Base-by-base conservation (phyloP, 2,888 invertebrate species). In the Ctena decussata region DNA sequence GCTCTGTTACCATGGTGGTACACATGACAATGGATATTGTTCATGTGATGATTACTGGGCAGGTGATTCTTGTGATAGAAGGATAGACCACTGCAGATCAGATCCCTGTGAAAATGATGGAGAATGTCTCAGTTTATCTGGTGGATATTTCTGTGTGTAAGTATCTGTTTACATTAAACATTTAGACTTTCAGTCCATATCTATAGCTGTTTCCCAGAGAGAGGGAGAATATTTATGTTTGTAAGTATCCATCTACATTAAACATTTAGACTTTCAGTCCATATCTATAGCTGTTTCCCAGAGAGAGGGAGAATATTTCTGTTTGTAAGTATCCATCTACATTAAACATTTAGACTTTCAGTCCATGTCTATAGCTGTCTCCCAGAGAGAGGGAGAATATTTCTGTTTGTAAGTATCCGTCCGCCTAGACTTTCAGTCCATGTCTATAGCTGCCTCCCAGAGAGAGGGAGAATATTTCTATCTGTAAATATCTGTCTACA, bases 1-100 rank as follows among this genome's bases (percentile, higher is more conserved):
- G 93, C 98, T 98, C 0, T 99, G 99, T 94, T 98, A 98, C 77
- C 98, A 98, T 77, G 98, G 98, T n/a, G 98, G 98, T 0, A 98
- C 97, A 1, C 99, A 92, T 72, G 87, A 91, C 39, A 30, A 44
- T 12, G 75, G 82, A 0, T 82, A 87, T 73, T 92, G 92, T 80
- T 75, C 46, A n/a, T 92, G 92, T 69, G 12, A 72, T 8, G 32
- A 39, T 0, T 91, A 92, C 12, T 92, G 91, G 91, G 78, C 32
- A 30, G 92, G 92, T 0, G 80, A 78, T 27, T 69, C 78, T n/a
- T 92, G 92, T 82, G 82, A 89, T 2, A 35, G 24, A 11, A 65
- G 32, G 46, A 39, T 73, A 24, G 73, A 92, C 41, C 72, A 72
- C 41, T 92, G 92, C 84, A 32, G 24, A 0, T 35, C 24, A 5